Conservation (phyloP, 92 coral and sea anemone genomes). For the Parazoanthus atlanticus region DNA sequence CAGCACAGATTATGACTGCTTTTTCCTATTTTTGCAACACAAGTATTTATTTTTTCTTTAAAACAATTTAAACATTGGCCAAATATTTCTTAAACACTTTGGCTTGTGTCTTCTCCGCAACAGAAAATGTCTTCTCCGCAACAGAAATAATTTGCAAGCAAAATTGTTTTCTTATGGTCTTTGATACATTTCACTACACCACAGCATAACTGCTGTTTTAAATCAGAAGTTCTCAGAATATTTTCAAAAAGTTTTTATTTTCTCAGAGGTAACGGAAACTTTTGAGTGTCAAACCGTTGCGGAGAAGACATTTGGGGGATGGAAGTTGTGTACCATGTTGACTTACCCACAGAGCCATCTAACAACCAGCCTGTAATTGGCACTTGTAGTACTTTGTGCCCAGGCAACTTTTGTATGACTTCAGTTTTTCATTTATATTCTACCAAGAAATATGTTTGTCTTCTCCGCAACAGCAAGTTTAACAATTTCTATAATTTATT, state of each 20-base stretch:
- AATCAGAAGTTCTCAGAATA: constrained; percentile 15
- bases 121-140: background rate
- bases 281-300: constrained; percentile 8
- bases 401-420: background rate
- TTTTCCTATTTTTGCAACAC: too few relatives aligned
- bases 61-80: too few relatives aligned
- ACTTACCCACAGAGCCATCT: constrained; percentile 19
- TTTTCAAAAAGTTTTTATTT: background rate
- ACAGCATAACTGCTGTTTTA: constrained; percentile 1
- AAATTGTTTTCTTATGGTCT: background rate
- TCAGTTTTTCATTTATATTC: too few relatives aligned
- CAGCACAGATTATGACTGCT: too few relatives aligned
- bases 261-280: constrained; percentile 13
- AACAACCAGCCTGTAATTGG: constrained; percentile 8
- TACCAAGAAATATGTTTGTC: too few relatives aligned
- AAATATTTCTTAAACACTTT: too few relatives aligned
- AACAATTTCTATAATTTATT: too few relatives aligned
- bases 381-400: constrained; percentile 22
- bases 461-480: too few relatives aligned
- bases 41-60: too few relatives aligned
- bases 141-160: background rate
- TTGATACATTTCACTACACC: background rate
- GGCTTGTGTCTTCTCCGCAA: background rate
- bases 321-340: constrained; percentile 6
- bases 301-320: constrained; percentile 6